Conservation (phyloP, 2,113 vertebrate genomes). For the Climacteris rufus region DNA sequence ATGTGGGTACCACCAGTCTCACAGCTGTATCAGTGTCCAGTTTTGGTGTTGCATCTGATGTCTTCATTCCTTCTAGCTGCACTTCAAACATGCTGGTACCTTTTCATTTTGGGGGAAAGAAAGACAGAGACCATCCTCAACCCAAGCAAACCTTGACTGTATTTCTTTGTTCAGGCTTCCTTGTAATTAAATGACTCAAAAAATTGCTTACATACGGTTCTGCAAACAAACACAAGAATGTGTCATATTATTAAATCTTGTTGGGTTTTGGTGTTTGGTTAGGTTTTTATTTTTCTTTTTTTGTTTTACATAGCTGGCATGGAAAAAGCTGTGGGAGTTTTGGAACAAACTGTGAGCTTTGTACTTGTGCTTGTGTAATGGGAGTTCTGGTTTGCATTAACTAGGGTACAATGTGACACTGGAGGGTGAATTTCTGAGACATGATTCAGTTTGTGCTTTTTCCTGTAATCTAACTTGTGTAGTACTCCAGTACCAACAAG, state of each 20-base stretch:
- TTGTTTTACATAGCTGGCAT: background rate
- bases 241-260: background rate
- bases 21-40: background rate
- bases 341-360: background rate
- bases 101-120: background rate
- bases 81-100: background rate
- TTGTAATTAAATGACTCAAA: background rate
- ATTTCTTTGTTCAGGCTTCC: background rate
- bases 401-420: background rate
- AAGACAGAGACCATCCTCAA: background rate
- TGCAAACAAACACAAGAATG: background rate
- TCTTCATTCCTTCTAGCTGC: background rate
- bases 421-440: slow-evolving; percentile 32
- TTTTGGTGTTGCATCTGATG: background rate
- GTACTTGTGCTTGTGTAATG: background rate
- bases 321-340: background rate
- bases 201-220: background rate
- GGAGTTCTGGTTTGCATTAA: slow-evolving; percentile 38
- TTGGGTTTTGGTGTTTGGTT: background rate
- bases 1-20: background rate
- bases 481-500: background rate
- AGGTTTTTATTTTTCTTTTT: background rate
- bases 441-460: slow-evolving; percentile 10
- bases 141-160: background rate
- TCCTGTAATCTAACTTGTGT: background rate